Evolutionary conservation across 2,888 invertebrate species (phyloP), one percentile per base, ranked within the genome.

Genomic region (Notocelia uddmanniana): DNA sequence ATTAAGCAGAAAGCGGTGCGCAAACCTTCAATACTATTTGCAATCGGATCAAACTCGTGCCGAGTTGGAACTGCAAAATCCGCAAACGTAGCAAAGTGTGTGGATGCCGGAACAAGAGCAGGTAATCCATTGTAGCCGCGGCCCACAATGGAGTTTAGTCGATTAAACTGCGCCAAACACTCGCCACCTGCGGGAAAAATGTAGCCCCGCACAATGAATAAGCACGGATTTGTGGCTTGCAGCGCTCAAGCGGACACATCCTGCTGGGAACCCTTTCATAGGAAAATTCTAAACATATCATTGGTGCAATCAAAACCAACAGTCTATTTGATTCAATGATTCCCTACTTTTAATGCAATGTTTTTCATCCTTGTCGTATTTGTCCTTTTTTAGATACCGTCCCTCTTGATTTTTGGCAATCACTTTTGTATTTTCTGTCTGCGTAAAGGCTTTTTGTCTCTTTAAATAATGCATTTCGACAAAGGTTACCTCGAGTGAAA

Each of bases 71-170:
- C 76, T 78, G 80, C 80, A 68, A 81, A 81, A 85, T 80, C 79
- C 78, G 73, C 77, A 78, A 78, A 70, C 74, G 75, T 78, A 76
- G 77, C 77, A 79, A 79, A 82, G 76, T 78, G 79, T 77, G 76
- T 73, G 77, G 76, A 76, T 73, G 70, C 54, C 71, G 74, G 73
- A 77, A 78, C 77, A 80, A 77, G 76, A 77, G 79, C 78, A 77
- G 66, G 84, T 84, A 82, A 88, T 85, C 86, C 81, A 85, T 87
- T 88, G 86, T 85, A 83, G 78, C 79, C 79, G 78, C 76, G 73
- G 78, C 77, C 80, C 78, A 85, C 87, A 86, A 87, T 85, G 82
- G 84, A 84, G 85, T 82, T 85, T 83, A 87, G 83, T 87, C 89
- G 87, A 87, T 88, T 87, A 84, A 89, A 84, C 83, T 76, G 78